phyloP scores from a whole-genome alignment of 2,797 vertebrate genomes.

The Paramormyrops hopkinsi region DNA sequence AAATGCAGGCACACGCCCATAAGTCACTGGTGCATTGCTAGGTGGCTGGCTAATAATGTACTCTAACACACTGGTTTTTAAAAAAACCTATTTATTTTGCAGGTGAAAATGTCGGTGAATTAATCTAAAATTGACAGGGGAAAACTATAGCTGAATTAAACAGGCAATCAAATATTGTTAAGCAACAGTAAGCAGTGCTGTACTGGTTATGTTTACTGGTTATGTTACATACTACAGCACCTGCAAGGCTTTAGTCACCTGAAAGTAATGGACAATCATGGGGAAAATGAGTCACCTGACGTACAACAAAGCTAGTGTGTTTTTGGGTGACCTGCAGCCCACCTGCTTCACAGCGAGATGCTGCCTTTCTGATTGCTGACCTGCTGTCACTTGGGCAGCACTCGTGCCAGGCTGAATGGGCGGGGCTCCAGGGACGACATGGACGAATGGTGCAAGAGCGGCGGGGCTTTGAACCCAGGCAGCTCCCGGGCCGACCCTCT shows the following conservation, averaged over 20 bases:
- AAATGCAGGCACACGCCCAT: not conserved
- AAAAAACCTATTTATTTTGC: not conserved
- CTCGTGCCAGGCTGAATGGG: conserved; percentile 51
- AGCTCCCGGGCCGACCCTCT: conserved; percentile 44
- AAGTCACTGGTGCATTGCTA: not conserved
- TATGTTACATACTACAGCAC: not conserved
- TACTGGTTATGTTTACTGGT: not conserved
- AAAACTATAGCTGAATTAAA: not conserved
- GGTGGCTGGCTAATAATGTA: not conserved
- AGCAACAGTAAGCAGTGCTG: not conserved
- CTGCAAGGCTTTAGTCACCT: not conserved
- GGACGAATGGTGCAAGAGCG: conserved; percentile 47
- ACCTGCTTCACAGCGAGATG: not conserved
- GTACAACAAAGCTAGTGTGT: not conserved
- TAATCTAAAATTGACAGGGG: not conserved
- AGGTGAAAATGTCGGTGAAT: not conserved
- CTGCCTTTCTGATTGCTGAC: not conserved
- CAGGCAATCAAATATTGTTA: not conserved
- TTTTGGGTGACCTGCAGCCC: not conserved
- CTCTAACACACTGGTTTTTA: not conserved
- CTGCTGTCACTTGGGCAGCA: conserved; percentile 42
- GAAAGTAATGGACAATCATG: not conserved
- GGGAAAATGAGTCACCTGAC: not conserved
- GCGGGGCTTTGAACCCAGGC: conserved; percentile 51
- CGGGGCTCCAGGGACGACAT: conserved; percentile 52